Evolutionary conservation across 2,797 vertebrate genomes (phyloP).

Genomic region (Gambelia wislizenii): DNA sequence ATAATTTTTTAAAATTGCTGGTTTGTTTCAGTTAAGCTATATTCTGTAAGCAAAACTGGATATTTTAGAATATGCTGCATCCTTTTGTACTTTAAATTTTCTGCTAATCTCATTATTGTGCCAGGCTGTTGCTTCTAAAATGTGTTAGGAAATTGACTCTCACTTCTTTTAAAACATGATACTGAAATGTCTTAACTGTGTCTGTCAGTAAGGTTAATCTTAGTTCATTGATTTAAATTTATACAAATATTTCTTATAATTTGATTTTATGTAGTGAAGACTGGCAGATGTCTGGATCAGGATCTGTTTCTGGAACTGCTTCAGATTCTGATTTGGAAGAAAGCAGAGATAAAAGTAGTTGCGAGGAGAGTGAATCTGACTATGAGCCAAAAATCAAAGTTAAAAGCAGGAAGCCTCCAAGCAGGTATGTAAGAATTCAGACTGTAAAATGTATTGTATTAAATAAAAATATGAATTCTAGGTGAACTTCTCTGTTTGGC

Average conservation of each 20-base stretch:
- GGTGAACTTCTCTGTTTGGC: not conserved
- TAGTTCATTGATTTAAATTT: not conserved
- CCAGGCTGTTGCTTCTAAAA: not conserved
- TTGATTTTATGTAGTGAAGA: slow-evolving; percentile 80
- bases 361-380: slow-evolving; percentile 95
- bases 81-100: not conserved
- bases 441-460: not conserved
- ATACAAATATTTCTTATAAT: slow-evolving; percentile 37
- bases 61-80: not conserved
- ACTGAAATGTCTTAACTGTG: not conserved
- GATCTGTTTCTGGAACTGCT: slow-evolving; percentile 82
- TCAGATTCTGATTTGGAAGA: slow-evolving; percentile 88
- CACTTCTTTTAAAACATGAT: not conserved
- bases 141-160: not conserved
- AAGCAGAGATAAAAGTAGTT: slow-evolving; percentile 83
- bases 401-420: slow-evolving; percentile 93
- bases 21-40: not conserved
- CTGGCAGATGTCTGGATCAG: slow-evolving; percentile 90
- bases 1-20: not conserved
- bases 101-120: not conserved
- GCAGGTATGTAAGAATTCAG: slow-evolving; percentile 81
- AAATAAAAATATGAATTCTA: not conserved
- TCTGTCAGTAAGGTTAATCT: slow-evolving; percentile 6
- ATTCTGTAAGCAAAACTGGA: not conserved
- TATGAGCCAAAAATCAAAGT: slow-evolving; percentile 97